These are phyloP conservation scores for Gadopsis marmoratus DNA, from an alignment of 2,797 vertebrate genomes.

Conservation along the genomic window DNA sequence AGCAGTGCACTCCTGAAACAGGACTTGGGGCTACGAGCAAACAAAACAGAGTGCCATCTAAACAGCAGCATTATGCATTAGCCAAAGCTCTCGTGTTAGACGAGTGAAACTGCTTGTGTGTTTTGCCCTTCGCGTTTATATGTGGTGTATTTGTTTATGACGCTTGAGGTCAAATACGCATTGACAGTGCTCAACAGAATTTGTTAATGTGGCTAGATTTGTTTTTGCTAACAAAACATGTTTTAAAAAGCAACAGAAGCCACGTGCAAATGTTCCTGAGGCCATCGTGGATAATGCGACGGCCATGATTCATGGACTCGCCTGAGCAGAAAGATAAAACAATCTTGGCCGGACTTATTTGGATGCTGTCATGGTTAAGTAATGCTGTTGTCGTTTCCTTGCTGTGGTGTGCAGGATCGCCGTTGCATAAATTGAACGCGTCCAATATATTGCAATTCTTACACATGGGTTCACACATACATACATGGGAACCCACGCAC, in stretches of 20 bases:
- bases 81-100: constrained; percentile 10
- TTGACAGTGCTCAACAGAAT: background rate
- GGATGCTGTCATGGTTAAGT: constrained; percentile 61
- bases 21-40: constrained; percentile 12
- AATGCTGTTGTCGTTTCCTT: constrained; percentile 30
- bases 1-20: constrained; percentile 45
- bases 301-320: constrained; percentile 45
- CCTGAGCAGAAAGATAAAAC: constrained; percentile 42
- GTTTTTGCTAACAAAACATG: constrained; percentile 36
- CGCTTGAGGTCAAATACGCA: constrained; percentile 51
- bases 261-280: constrained; percentile 32
- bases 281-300: constrained; percentile 19
- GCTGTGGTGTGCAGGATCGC: background rate
- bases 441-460: background rate
- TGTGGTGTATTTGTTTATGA: constrained; percentile 52
- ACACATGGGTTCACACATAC: constrained; percentile 3
- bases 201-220: constrained; percentile 22
- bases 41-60: constrained; percentile 6
- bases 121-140: constrained; percentile 38
- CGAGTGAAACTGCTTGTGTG: constrained; percentile 16
- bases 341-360: constrained; percentile 56
- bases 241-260: constrained; percentile 8
- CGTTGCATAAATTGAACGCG: constrained; percentile 2
- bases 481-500: constrained; percentile 9
- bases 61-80: constrained; percentile 14